Evolutionary conservation across 2,113 vertebrate genomes (phyloP).

Genomic region (Uropsilus gracilis): DNA sequence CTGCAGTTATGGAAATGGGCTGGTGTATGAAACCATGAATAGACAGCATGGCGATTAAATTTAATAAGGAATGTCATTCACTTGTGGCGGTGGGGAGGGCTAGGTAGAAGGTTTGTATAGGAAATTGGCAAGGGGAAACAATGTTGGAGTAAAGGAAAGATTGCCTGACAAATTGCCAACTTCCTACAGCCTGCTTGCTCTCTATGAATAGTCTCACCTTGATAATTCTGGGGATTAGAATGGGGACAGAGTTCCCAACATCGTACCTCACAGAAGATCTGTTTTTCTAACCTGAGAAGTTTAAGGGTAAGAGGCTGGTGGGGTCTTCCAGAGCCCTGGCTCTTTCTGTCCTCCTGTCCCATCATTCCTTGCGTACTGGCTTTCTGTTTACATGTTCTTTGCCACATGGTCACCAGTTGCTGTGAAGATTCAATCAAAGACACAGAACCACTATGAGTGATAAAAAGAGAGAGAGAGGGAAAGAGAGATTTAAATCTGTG

Average conservation of each 20-base stretch:
- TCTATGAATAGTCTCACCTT: neutral
- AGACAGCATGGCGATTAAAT: neutral
- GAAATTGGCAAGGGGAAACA: neutral
- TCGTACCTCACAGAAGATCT: neutral
- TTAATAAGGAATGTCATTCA: neutral
- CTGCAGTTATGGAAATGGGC: neutral
- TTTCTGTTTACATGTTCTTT: neutral
- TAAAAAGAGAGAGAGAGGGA: neutral
- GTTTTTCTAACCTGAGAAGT: neutral
- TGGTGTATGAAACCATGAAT: neutral
- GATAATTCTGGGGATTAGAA: neutral
- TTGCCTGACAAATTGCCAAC: neutral
- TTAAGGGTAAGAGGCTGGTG: neutral
- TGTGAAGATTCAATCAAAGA: conserved; percentile 2
- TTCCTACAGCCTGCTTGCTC: neutral
- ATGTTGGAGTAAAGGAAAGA: neutral
- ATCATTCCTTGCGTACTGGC: neutral
- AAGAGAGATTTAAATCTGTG: neutral
- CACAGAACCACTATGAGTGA: neutral
- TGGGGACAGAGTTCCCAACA: neutral
- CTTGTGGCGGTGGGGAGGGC: neutral
- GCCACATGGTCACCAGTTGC: neutral
- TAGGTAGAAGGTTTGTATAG: neutral
- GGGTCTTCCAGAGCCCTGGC: neutral
- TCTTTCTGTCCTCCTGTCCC: neutral